phyloP scores from a whole-genome alignment of 2,888 invertebrate genomes.

The Microctonus brassicae region DNA sequence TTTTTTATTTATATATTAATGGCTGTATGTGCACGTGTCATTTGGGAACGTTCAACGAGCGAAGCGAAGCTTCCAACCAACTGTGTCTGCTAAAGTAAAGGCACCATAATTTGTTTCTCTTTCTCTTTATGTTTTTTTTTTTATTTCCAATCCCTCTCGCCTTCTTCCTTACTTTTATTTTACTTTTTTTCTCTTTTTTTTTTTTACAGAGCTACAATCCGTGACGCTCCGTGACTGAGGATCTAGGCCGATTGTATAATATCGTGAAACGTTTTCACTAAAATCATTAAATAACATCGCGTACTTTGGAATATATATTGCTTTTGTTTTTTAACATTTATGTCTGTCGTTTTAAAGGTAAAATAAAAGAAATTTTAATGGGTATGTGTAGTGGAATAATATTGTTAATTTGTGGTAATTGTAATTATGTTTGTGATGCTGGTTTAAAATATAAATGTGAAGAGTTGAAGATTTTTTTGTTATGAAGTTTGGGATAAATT shows the following conservation, averaged over 20 bases:
- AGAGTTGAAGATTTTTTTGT: no score
- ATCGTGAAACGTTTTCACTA: constrained; percentile 66
- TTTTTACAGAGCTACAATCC: constrained; percentile 53
- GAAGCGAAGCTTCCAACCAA: constrained; percentile 41
- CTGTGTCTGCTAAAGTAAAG: constrained; percentile 54
- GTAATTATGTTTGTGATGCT: background rate
- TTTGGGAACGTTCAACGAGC: constrained; percentile 43
- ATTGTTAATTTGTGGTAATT: background rate
- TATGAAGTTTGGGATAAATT: no score
- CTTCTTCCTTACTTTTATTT: background rate
- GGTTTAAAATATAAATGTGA: background rate
- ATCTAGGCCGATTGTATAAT: constrained; percentile 70
- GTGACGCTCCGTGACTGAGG: constrained; percentile 69
- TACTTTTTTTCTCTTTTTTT: background rate
- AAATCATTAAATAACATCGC: constrained; percentile 68
- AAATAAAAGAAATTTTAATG: background rate
- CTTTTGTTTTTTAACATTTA: constrained; percentile 38
- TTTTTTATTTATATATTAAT: no score
- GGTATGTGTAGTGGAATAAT: background rate
- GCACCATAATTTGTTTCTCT: constrained; percentile 32
- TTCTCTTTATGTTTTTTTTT: background rate
- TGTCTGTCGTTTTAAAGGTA: constrained; percentile 37
- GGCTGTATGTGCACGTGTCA: constrained; percentile 50
- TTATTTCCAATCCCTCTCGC: background rate
- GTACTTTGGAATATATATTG: constrained; percentile 56